Base-by-base conservation (phyloP, 2,888 invertebrate species). In the Rhimphoctona megacephalus region DNA sequence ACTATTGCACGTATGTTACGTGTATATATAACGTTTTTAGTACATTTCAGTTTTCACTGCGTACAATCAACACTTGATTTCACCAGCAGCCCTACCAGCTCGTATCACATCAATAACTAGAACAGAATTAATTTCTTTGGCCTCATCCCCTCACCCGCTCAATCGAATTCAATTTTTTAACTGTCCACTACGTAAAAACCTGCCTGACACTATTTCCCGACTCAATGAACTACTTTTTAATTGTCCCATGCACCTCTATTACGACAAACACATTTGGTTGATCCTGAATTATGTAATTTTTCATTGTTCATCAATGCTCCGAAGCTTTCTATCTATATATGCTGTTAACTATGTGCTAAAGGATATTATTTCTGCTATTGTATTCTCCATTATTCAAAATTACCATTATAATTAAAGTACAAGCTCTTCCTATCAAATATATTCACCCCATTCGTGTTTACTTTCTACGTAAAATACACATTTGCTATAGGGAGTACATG, bases 51-150 rank as follows among this genome's bases (percentile, higher is more conserved):
- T 72, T 72, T 72, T 54, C 33, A 33, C 54, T 52, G 52, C 33
- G 33, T 72, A 52, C 70, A 49, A 70, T 70, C 49, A 70, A 70
- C 70, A 46, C 54, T 54, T 72, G 52, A 72, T 72, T 72, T 72
- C 9, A 11, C 52, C 54, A 46, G 5, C 33, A 72, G 49, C 33
- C 30, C 33, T 9, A 30, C 49, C 49, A 74, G 25, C 25, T 22
- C 19, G 57, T 39, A 39, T 57, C 57, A 39, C 73, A 39, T 57
- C 73, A 19, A 57, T 57, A 22, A 57, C 73, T 30, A 39, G 39
- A 74, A 57, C 57, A 22, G 57, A 74, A 74, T 74, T 57, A 74
- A 57, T 57, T 74, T 43, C 54, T 52, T 72, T 14, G 43, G 43
- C 43, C 43, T 8, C 9, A 39, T 11, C 43, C 11, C 36, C 36